These are phyloP conservation scores for Dendrolimus houi DNA, from an alignment of 2,888 invertebrate genomes.

Conservation along the genomic window DNA sequence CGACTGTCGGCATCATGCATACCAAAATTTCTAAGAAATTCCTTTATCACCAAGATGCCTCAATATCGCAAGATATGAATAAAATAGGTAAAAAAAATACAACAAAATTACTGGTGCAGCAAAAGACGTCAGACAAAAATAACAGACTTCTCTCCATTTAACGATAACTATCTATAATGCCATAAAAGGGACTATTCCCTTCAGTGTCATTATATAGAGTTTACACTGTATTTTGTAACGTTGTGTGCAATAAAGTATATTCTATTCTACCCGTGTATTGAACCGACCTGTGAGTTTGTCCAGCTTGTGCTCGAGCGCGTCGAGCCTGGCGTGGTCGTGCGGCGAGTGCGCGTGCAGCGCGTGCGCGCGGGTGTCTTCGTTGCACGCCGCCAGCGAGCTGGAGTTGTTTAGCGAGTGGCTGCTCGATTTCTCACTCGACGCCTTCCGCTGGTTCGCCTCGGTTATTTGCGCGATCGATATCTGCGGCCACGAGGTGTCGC, in stretches of 20 bases:
- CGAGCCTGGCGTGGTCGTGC: constrained; percentile 24
- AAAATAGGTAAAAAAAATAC: not conserved
- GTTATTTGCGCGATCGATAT: constrained; percentile 63
- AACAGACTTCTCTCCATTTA: too few species aligned
- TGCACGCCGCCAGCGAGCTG: constrained; percentile 6
- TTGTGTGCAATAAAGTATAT: too few species aligned
- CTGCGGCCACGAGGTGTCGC: constrained; percentile 61
- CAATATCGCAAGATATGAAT: too few species aligned
- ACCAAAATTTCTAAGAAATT: too few species aligned
- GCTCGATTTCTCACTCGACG: constrained; percentile 52
- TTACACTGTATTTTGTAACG: too few species aligned
- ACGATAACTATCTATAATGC: too few species aligned
- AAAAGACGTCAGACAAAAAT: too few species aligned
- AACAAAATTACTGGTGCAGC: too few species aligned
- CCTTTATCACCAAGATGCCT: too few species aligned
- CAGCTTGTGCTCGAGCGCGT: constrained; percentile 46
- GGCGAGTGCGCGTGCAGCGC: constrained; percentile 6
- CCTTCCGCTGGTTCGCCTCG: constrained; percentile 59
- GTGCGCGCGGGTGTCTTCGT: constrained; percentile 6
- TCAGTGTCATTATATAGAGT: too few species aligned
- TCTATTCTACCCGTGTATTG: not conserved
- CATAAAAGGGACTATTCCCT: too few species aligned
- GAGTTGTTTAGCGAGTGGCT: constrained; percentile 38
- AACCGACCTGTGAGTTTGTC: constrained; percentile 52
- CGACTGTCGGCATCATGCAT: too few species aligned